Evolutionary conservation across 2,113 vertebrate species (phyloP), one percentile per base, ranked within the genome.

Genomic region (Rhineura floridana): DNA sequence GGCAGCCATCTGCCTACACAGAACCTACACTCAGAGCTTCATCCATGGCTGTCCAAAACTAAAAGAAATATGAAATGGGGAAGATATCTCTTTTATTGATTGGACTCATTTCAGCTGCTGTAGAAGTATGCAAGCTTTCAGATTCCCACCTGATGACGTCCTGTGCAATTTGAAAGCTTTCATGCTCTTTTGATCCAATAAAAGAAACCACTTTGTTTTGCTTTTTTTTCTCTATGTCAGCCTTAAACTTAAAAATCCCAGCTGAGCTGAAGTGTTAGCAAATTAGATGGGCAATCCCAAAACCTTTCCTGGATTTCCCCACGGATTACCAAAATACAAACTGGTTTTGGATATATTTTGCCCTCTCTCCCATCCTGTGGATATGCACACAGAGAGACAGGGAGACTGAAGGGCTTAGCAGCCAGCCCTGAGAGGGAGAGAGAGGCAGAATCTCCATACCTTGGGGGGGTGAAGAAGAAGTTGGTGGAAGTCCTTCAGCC

Each of bases 401-500:
- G 36, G 23, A 42, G 7, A 50, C 2, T 50, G 3, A 6, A 19
- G 25, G 23, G n/a, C 48, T 6, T 17, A 2, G 2, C 15, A 5
- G 50, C 50, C 7, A 28, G 2, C 80, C 3, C 3, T 3, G 30
- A 28, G 65, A 50, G 50, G 19, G 2, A 42, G n/a, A 0, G 36
- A 23, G n/a, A 21, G 3, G 48, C 36, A 1, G 23, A 1, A 46
- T 0, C 0, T 0, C 11, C 0, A 55, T 97, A 99, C 99, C 98
- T 98, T 99, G 86, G 99, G 98, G 4, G 99, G 99, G 87, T 95
- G 96, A 95, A 98, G 98, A 90, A 99, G 98, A 88, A 99, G 97
- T 92, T 98, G 98, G 95, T 99, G 98, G 97, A 99, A 99, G 95
- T 99, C 98, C 95, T 98, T 98, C 94, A 99, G 96, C 93, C 98